A percentile compares a stretch with the other conserved stretches of the same genome.
phyloP scores from a whole-genome alignment of 2,888 invertebrate species.

The Gortyna flavago region DNA sequence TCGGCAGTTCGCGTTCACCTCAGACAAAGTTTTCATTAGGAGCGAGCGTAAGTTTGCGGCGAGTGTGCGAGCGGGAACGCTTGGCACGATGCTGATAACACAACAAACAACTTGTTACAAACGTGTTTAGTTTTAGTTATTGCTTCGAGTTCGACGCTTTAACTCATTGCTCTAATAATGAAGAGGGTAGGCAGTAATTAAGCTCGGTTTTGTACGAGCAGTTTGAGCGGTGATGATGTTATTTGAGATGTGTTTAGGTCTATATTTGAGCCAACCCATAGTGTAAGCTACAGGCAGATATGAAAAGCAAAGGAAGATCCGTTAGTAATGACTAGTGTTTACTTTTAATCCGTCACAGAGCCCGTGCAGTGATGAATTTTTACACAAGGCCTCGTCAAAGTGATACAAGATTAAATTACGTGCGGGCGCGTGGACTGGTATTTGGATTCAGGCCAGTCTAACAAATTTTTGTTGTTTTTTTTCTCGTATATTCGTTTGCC shows the following conservation, averaged over 20 bases:
- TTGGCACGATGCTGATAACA: slow-evolving; percentile 89
- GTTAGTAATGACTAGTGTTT: slow-evolving; percentile 60
- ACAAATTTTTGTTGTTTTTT: slow-evolving; percentile 73
- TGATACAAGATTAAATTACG: slow-evolving; percentile 85
- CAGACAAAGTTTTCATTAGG: slow-evolving; percentile 88
- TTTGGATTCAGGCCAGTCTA: slow-evolving; percentile 69
- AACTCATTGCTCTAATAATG: slow-evolving; percentile 88
- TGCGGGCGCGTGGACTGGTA: slow-evolving; percentile 74
- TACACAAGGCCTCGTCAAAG: slow-evolving; percentile 81
- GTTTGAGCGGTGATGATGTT: slow-evolving; percentile 56
- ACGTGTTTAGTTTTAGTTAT: slow-evolving; percentile 90
- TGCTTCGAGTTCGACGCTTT: slow-evolving; percentile 88
- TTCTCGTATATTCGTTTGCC: slow-evolving; percentile 81
- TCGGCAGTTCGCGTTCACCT: slow-evolving; percentile 77
- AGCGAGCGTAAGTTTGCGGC: slow-evolving; percentile 85
- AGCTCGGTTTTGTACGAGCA: slow-evolving; percentile 76
- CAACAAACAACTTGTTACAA: slow-evolving; percentile 90
- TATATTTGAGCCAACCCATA: neutral
- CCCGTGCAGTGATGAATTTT: slow-evolving; percentile 68
- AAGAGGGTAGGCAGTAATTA: slow-evolving; percentile 85
- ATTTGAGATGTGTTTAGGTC: slow-evolving; percentile 27
- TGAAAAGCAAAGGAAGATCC: slow-evolving; percentile 28
- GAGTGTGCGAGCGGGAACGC: slow-evolving; percentile 85
- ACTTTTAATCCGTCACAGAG: slow-evolving; percentile 67
- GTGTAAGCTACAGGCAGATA: slow-evolving; percentile 7